Evolutionary conservation across 1,140 invertebrate genomes (phyloP).

Genomic region (Bombus picipes): DNA sequence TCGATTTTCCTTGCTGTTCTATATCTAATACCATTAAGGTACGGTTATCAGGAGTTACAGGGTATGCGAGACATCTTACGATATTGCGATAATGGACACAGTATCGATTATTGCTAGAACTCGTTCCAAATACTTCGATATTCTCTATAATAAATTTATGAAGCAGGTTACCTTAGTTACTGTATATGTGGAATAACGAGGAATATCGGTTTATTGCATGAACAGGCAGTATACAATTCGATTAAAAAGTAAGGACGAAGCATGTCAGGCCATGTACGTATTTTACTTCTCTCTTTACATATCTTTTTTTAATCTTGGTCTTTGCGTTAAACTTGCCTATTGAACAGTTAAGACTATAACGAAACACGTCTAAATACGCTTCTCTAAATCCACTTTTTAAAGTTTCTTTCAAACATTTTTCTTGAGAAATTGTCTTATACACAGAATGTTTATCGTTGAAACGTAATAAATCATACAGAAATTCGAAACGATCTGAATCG

Average conservation of each 20-base stretch:
- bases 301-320: neutral
- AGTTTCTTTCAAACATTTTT: too few relatives aligned
- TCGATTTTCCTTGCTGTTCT: neutral
- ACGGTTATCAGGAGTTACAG: neutral
- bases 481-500: neutral
- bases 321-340: too few relatives aligned
- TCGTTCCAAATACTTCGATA: neutral
- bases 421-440: too few relatives aligned
- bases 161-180: neutral
- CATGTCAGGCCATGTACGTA: neutral
- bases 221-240: neutral
- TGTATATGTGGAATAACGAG: neutral
- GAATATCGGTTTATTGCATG: neutral
- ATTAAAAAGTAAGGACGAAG: neutral
- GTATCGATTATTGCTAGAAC: neutral
- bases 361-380: too few relatives aligned
- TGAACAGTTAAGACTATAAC: too few relatives aligned
- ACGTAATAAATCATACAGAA: too few relatives aligned
- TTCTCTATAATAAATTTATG: neutral
- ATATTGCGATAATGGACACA: neutral
- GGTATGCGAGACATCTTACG: neutral
- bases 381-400: too few relatives aligned
- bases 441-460: too few relatives aligned
- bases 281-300: neutral
- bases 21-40: neutral